phyloP scores from a whole-genome alignment of 2,113 vertebrate species.

The Diadophis punctatus region DNA sequence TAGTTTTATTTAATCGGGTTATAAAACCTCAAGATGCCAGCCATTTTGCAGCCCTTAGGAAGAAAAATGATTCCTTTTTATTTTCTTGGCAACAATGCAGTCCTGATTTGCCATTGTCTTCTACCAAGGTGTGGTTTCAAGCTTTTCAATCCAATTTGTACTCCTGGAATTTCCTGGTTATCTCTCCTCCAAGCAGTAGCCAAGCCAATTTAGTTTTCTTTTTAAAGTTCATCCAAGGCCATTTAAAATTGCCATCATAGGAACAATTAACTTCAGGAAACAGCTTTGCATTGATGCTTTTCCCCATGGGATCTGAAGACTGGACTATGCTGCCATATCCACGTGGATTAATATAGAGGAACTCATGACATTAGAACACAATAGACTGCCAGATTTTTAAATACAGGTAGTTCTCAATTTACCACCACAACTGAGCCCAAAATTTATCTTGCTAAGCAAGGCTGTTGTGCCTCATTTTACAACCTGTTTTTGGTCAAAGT shows the following conservation, averaged over 20 bases:
- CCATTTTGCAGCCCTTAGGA: neutral
- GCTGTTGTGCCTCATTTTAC: too few species aligned
- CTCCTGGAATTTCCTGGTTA: neutral
- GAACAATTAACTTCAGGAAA: neutral
- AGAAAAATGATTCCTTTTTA: neutral
- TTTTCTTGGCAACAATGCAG: neutral
- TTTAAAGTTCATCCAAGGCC: neutral
- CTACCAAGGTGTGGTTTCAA: neutral
- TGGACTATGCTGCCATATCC: neutral
- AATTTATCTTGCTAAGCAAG: too few species aligned
- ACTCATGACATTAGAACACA: neutral
- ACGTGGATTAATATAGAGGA: neutral
- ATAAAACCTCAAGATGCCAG: neutral
- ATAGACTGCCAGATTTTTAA: neutral
- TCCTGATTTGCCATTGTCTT: neutral
- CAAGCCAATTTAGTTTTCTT: neutral
- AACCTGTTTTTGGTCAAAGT: too few species aligned
- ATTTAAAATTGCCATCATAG: neutral
- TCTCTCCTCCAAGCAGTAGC: neutral
- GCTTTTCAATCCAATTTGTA: neutral
- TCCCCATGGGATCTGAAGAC: neutral
- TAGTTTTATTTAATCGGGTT: neutral
- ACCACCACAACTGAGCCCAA: too few species aligned
- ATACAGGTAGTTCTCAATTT: neutral
- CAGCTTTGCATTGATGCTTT: neutral